These are phyloP conservation scores for Nephotettix cincticeps DNA, from an alignment of 1,140 invertebrate species.

Conservation along the genomic window DNA sequence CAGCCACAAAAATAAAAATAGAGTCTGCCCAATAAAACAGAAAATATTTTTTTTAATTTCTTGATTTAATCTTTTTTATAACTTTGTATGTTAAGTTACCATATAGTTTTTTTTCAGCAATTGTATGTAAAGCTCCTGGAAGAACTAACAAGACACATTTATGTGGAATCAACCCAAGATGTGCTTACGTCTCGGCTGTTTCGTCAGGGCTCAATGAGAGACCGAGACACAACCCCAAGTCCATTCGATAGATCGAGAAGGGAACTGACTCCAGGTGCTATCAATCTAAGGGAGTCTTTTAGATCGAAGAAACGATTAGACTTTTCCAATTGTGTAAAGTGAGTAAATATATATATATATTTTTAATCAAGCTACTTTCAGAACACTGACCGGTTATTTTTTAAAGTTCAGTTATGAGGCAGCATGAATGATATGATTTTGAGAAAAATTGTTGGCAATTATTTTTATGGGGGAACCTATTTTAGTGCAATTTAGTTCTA, in stretches of 20 bases:
- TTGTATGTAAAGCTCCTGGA: slow-evolving; percentile 68
- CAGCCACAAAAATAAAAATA: no score
- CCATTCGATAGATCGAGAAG: slow-evolving; percentile 7
- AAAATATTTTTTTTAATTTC: no score
- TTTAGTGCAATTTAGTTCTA: no score
- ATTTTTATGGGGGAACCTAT: no score
- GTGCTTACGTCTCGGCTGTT: slow-evolving; percentile 52
- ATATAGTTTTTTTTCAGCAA: slow-evolving; percentile 56
- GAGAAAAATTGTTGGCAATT: no score
- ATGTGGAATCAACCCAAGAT: slow-evolving; percentile 62
- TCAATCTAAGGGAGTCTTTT: slow-evolving; percentile 9
- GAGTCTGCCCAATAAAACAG: no score
- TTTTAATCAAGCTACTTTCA: no score
- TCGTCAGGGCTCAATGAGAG: slow-evolving; percentile 60
- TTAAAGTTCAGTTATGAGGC: no score
- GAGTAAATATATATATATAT: neutral
- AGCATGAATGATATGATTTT: no score
- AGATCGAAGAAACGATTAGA: slow-evolving; percentile 9
- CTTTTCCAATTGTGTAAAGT: slow-evolving; percentile 2
- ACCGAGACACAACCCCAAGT: slow-evolving; percentile 40
- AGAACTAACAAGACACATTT: slow-evolving; percentile 73
- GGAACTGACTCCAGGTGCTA: slow-evolving; percentile 8
- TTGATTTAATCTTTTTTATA: no score
- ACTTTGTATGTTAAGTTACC: no score
- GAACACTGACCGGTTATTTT: no score